Evolutionary conservation across 2,113 vertebrate genomes (phyloP), one percentile per base, ranked within the genome.

Genomic region (Callionymus lyra): DNA sequence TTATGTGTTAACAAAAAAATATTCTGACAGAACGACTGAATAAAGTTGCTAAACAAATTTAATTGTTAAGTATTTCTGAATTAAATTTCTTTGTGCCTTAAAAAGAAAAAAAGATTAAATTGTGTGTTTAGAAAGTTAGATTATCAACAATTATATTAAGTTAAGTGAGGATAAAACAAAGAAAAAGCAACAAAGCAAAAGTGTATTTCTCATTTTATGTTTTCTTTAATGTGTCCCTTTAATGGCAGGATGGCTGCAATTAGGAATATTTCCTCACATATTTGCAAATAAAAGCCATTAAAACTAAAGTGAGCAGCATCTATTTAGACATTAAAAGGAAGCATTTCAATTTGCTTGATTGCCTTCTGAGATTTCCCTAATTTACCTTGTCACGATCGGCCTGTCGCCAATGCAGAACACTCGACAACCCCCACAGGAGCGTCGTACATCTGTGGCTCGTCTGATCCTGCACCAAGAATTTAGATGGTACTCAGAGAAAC

Each of bases 401-500:
- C 38, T 41, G 21, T 39, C 53, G 43, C 45, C 37, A 36, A 47
- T 47, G 37, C 12, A 19, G 38, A 72, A 47, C 34, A 51, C 6
- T 13, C 60, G 2, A 44, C n/a, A 50, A 56, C 53, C 34, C 38
- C 44, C 38, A 18, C 1, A 48, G 21, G 12, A 50, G 33, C 31
- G 13, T 11, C 16, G 31, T 19, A 14, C 43, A 59, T 45, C 44
- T 47, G 52, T 10, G 27, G 17, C 50, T 50, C 46, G 17, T 45
- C 33, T 60, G 52, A 64, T 65, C 65, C 40, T 18, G 38, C 46
- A 21, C 43, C n/a, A 34, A 34, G 36, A 27, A 27, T 27, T 27
- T 27, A 8, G 21, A 27, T 5, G 21, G 21, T 8, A 27, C 21
- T 8, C 21, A 8, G 8, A 27, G 21, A 27, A 27, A 27, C 21